These are phyloP conservation scores for Chelonus insularis DNA, from an alignment of 1,140 invertebrate genomes.

Conservation along the genomic window DNA sequence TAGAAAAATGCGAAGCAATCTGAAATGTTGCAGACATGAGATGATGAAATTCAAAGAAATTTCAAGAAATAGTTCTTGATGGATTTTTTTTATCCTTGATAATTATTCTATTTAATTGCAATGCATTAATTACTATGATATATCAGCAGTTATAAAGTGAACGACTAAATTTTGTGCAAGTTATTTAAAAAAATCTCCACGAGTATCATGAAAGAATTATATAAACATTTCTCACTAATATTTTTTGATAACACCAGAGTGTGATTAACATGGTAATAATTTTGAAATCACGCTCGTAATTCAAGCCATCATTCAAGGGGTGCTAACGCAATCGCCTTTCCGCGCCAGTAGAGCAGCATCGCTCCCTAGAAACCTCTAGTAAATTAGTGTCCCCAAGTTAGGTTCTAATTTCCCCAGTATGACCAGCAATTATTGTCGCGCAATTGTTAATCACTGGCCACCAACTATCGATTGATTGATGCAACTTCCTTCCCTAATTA, in stretches of 20 bases:
- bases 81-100: too few relatives aligned
- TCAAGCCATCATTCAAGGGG: slow-evolving; percentile 6
- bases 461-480: slow-evolving; percentile 56
- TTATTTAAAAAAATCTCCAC: too few relatives aligned
- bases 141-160: too few relatives aligned
- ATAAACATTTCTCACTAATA: too few relatives aligned
- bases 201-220: too few relatives aligned
- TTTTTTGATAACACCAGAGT: too few relatives aligned
- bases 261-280: neutral
- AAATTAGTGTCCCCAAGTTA: slow-evolving; percentile 18
- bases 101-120: too few relatives aligned
- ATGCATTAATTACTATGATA: too few relatives aligned
- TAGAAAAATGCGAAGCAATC: neutral
- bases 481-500: slow-evolving; percentile 53
- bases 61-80: neutral
- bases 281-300: slow-evolving; percentile 9
- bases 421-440: slow-evolving; percentile 44
- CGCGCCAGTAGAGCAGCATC: slow-evolving; percentile 17
- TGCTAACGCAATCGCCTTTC: slow-evolving; percentile 21
- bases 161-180: too few relatives aligned
- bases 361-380: slow-evolving; percentile 2
- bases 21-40: slow-evolving; percentile 10
- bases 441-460: slow-evolving; percentile 32
- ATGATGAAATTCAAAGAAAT: neutral
- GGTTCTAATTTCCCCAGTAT: neutral